These are phyloP conservation scores for Nomada lathburiana DNA, from an alignment of 2,888 invertebrate genomes.

Conservation along the genomic window DNA sequence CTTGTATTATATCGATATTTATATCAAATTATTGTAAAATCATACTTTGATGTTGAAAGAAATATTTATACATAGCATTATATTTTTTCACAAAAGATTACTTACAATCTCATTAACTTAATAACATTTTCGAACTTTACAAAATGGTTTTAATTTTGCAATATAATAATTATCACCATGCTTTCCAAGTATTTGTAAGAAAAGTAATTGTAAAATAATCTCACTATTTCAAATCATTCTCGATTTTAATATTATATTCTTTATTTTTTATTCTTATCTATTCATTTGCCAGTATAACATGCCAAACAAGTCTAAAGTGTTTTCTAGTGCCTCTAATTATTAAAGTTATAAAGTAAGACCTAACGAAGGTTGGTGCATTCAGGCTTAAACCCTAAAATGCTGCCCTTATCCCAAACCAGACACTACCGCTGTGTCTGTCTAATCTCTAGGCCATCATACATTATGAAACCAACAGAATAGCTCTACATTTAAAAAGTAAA, in stretches of 20 bases:
- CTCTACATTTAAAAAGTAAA: constrained; percentile 73
- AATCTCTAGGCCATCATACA: constrained; percentile 79
- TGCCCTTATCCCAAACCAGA: constrained; percentile 82
- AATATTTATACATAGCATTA: constrained; percentile 9
- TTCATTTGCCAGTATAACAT: constrained; percentile 26
- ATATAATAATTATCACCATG: constrained; percentile 1
- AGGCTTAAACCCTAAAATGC: constrained; percentile 81
- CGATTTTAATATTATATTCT: constrained; percentile 1
- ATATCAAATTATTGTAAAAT: constrained; percentile 4
- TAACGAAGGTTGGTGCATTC: constrained; percentile 77
- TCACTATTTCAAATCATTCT: constrained; percentile 14
- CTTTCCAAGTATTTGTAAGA: background rate
- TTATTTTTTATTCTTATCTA: constrained; percentile 26
- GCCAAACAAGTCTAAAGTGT: constrained; percentile 33
- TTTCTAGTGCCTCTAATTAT: constrained; percentile 69
- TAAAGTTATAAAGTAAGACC: constrained; percentile 67
- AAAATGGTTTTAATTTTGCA: constrained; percentile 19
- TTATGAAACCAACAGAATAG: constrained; percentile 75
- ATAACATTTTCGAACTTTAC: background rate
- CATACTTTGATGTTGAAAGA: constrained; percentile 14
- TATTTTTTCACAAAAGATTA: constrained; percentile 3
- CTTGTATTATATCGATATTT: constrained; percentile 56
- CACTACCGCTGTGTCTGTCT: constrained; percentile 82
- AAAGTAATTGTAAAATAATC: background rate
- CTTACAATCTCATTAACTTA: background rate